Percentiles rank a stretch among this genome's conserved stretches.
Evolutionary conservation across 2,888 invertebrate species (phyloP).

Genomic region (Phasia obesa): DNA sequence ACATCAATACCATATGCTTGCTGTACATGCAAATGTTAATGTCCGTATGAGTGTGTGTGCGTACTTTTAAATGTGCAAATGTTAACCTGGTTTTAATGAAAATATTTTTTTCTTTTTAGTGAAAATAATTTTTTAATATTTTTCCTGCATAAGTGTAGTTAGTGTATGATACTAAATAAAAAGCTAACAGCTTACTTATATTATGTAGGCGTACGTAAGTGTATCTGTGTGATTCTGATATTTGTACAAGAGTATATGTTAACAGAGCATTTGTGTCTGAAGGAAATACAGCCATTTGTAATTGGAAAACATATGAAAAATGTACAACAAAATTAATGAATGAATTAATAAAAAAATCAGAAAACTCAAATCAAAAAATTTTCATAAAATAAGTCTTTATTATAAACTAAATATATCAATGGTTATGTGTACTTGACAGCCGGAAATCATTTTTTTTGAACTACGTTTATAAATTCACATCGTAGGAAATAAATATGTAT

Average conservation of each 20-base stretch:
- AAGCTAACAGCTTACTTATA: neutral
- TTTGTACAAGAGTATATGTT: constrained; percentile 14
- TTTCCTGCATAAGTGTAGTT: constrained; percentile 23
- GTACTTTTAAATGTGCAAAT: constrained; percentile 58
- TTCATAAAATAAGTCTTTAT: neutral
- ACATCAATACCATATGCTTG: neutral
- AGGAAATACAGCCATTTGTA: neutral
- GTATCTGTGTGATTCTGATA: constrained; percentile 9
- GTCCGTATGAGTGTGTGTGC: constrained; percentile 8
- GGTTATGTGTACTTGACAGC: neutral
- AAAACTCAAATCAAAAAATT: neutral
- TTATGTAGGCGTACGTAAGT: neutral
- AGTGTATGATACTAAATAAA: constrained; percentile 3
- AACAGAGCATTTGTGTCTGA: constrained; percentile 23
- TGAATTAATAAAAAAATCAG: constrained; percentile 15
- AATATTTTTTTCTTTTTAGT: constrained; percentile 45
- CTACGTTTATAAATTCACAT: neutral
- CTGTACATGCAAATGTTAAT: neutral
- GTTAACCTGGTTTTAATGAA: constrained; percentile 67
- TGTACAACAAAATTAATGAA: constrained; percentile 3
- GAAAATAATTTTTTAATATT: constrained; percentile 18
- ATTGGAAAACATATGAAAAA: neutral
- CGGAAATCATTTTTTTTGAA: neutral
- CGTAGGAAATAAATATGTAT: neutral
- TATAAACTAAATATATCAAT: neutral